Percentiles rank a stretch among this genome's conserved stretches.
Conservation (phyloP, 2,113 vertebrate species). For the Phodopus roborovskii region DNA sequence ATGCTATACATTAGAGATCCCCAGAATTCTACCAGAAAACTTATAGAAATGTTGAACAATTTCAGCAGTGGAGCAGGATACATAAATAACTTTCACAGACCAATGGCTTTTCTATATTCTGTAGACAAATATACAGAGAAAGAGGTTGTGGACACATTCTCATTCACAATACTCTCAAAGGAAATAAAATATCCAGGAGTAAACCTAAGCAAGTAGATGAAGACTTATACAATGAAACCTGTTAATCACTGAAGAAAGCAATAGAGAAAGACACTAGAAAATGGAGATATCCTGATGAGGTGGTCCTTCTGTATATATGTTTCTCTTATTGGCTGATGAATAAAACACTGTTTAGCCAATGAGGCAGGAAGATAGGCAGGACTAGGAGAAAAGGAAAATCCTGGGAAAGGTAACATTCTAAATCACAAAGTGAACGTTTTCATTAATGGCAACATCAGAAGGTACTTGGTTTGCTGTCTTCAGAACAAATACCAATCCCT, state of each 20-base stretch:
- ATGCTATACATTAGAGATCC: neutral
- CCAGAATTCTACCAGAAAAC: neutral
- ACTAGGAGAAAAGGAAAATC: no score
- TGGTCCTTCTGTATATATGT: no score
- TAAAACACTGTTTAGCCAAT: no score
- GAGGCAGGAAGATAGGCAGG: no score
- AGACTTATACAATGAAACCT: neutral
- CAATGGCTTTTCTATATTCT: neutral
- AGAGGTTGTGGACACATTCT: neutral
- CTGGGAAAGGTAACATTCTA: neutral
- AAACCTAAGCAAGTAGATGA: neutral
- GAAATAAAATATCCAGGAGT: neutral
- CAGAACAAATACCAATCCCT: conserved; percentile 39
- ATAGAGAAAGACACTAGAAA: neutral
- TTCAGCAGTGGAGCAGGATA: neutral
- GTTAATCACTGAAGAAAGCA: neutral
- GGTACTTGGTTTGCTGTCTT: conserved; percentile 44
- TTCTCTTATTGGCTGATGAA: no score
- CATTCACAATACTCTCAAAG: neutral
- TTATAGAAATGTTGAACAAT: neutral
- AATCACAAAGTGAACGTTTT: conserved; percentile 51
- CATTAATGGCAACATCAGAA: conserved; percentile 35
- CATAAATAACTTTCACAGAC: neutral
- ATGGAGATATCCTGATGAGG: neutral
- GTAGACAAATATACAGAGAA: neutral